Base-by-base conservation (phyloP, 1,140 invertebrate genomes). In the Temnothorax curvispinosus region DNA sequence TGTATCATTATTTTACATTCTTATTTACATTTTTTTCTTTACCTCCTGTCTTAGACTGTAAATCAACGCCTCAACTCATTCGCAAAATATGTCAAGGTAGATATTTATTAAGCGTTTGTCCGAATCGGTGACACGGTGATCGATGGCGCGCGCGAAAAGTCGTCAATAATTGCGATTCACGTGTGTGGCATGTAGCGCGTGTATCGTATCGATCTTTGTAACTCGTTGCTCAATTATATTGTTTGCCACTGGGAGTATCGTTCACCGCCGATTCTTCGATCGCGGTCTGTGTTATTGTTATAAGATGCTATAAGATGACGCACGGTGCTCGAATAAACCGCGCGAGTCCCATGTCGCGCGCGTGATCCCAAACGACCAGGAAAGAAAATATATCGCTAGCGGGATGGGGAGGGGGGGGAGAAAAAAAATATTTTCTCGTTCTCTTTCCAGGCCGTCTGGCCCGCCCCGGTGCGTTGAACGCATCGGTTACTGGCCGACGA, bases 401-500 rank as follows among this genome's bases (percentile, higher is more conserved):
- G 9, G 11, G 44, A 27, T 13, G 15, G 3, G 47, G 1, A 1
- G 38, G 47, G 3, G 44, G 27, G 35, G 11, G 32, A 85, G n/a
- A n/a, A n/a, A 76, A 75, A 87, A 87, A 90, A 89, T 85, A 85
- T 90, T 90, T 89, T 87, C n/a, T 69, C 85, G n/a, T 58, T n/a
- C 52, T 35, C 35, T 27, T 27, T 35, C 80, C 80, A 60, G 32
- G 65, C 78, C 50, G 64, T 71, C 78, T 81, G 77, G 62, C 62
- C 27, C 8, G 21, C n/a, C 47, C n/a, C 47, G 78, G 8, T 64
- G 67, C 47, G 72, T 8, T 41, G 56, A 72, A 9, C 50, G 65
- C 62, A 56, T 47, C 27, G 44, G 18, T 38, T 21, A 18, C 85
- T 38, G 82, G 64, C 21, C 65, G 47, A 54, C 47, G 47, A 71